A percentile compares a stretch with the other conserved stretches of the same genome.
phyloP scores from a whole-genome alignment of 2,888 invertebrate genomes.

The Tetragonisca angustula region DNA sequence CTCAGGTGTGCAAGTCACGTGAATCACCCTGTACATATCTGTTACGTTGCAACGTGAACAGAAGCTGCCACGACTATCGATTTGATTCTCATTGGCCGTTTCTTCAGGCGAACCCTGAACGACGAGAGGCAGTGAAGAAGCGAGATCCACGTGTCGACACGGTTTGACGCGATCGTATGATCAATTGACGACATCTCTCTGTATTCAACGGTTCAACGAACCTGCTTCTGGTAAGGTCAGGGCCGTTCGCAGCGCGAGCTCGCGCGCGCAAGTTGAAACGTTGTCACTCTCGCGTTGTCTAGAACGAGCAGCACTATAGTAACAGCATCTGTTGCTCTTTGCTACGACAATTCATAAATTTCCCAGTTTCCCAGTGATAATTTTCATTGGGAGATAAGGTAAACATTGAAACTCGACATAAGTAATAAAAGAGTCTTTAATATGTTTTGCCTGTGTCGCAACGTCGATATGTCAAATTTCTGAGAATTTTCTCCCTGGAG shows the following conservation, averaged over 20 bases:
- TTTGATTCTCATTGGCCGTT: not conserved
- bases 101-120: not conserved
- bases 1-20: no score
- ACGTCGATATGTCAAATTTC: no score
- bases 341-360: not conserved
- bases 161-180: constrained; percentile 43
- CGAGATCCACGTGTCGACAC: constrained; percentile 30
- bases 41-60: no score
- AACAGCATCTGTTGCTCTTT: constrained; percentile 25
- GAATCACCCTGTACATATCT: no score
- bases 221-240: constrained; percentile 64
- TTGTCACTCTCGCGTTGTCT: constrained; percentile 39
- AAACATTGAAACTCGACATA: no score
- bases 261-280: constrained; percentile 15
- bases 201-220: constrained; percentile 65
- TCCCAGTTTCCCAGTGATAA: constrained; percentile 1
- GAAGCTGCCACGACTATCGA: not conserved
- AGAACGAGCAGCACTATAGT: not conserved
- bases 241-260: constrained; percentile 52
- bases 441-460: no score
- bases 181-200: constrained; percentile 65
- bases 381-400: not conserved
- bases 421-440: no score
- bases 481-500: no score
- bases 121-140: constrained; percentile 18